Evolutionary conservation across 2,888 invertebrate genomes (phyloP).

Genomic region (Caenorhabditis sp.): DNA sequence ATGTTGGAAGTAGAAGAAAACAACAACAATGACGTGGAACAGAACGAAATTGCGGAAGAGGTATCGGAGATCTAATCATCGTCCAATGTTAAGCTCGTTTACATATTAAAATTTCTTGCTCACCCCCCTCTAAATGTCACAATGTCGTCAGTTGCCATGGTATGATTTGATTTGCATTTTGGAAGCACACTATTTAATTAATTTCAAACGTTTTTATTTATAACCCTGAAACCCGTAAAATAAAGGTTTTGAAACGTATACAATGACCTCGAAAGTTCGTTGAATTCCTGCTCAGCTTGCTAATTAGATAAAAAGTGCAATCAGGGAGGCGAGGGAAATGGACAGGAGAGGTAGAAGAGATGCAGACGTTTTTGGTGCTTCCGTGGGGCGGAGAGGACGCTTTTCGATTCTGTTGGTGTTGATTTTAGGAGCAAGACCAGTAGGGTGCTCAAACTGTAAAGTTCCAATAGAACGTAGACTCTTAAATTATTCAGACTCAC

Average conservation of each 20-base stretch:
- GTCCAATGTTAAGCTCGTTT: background rate
- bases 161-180: constrained; percentile 5
- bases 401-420: constrained; percentile 52
- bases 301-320: constrained; percentile 14
- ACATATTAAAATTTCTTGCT: background rate
- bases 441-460: constrained; percentile 48
- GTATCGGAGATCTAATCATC: constrained; percentile 32
- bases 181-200: no score
- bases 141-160: constrained; percentile 27
- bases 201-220: constrained; percentile 21
- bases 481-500: constrained; percentile 24
- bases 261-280: background rate
- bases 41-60: constrained; percentile 21
- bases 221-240: constrained; percentile 37
- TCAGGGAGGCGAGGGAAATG: constrained; percentile 11
- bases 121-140: constrained; percentile 29
- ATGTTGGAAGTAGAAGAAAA: constrained; percentile 47
- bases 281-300: background rate
- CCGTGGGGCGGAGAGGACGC: constrained; percentile 37
- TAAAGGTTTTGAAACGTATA: constrained; percentile 7
- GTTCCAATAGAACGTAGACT: background rate
- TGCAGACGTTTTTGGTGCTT: constrained; percentile 19
- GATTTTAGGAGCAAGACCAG: constrained; percentile 34
- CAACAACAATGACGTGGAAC: constrained; percentile 47
- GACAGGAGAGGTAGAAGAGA: constrained; percentile 24